Conservation (phyloP, 2,797 vertebrate species). For the Pelodytes ibericus region DNA sequence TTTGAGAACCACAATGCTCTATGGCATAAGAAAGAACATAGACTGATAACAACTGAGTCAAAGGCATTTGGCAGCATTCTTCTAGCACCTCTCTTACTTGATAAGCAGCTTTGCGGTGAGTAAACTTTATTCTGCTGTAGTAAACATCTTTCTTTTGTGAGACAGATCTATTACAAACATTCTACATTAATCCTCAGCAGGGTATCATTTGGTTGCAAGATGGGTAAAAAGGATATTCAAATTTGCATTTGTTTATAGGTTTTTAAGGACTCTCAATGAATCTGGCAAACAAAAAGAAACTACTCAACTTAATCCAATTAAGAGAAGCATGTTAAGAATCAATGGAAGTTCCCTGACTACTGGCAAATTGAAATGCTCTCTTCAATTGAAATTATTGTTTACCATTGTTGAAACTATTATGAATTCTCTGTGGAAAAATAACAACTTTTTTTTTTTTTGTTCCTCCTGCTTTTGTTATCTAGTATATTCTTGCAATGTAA, state of each 20-base stretch:
- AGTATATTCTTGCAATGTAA: constrained; percentile 13
- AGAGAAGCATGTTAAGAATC: not conserved
- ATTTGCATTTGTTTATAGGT: constrained; percentile 3
- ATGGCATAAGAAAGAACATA: too few species aligned
- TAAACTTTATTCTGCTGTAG: not conserved
- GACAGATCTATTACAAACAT: not conserved
- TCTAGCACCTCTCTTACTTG: not conserved
- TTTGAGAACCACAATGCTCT: too few species aligned
- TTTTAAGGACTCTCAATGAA: constrained; percentile 3
- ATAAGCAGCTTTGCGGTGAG: not conserved
- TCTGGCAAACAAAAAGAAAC: not conserved
- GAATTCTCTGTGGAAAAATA: constrained; percentile 1
- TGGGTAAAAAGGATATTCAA: not conserved
- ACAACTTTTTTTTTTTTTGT: too few species aligned
- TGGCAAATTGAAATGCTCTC: not conserved
- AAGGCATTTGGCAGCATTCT: too few species aligned
- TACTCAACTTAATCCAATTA: constrained; percentile 1
- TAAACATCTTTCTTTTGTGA: not conserved
- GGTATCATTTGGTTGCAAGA: not conserved
- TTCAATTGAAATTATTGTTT: not conserved
- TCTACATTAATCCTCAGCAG: not conserved
- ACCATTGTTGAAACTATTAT: constrained; percentile 12
- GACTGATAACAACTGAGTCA: too few species aligned
- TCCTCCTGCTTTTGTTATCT: constrained; percentile 1
- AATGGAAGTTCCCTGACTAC: not conserved